Base-by-base conservation (phyloP, 2,797 vertebrate genomes). In the Octomys mimax region DNA sequence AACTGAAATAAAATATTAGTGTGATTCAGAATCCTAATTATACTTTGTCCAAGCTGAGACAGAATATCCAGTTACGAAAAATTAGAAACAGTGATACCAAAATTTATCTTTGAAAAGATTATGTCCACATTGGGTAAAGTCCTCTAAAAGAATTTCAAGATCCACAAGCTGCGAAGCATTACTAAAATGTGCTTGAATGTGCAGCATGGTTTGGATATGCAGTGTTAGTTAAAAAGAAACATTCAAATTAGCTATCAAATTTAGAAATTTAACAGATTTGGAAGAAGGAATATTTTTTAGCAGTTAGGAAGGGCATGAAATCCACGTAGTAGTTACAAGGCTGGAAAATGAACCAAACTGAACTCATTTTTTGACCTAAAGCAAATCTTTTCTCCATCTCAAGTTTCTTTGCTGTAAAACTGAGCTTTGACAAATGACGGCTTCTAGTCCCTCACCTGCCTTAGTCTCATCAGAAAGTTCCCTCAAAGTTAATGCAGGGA, bases 261-360 rank as follows among this genome's bases (percentile, higher is more conserved):
- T 96, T 97, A 98, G 96, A 97, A 96, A 94, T 98, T 95, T 97
- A 97, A 97, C 98, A 98, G 97, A 97, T 97, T 98, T 97, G 80
- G 91, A 96, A 97, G 96, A 97, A 86, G 94, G 86, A 96, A 93
- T 93, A 78, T 85, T 91, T 92, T 96, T 96, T 89, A 97, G 57
- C 95, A 96, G 84, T 84, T 94, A 95, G 84, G 87, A 96, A 94
- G 93, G 95, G 88, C 64, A 96, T 89, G 86, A 75, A 66, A 97
- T 77, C 95, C 96, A 95, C 89, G 77, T 97, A 93, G 95, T 97
- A 96, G 87, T 85, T 97, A 92, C 79, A 96, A 83, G 71, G 19
- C 87, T 97, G 36, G 80, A 49, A 97, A 97, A 81, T 91, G 89
- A 97, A 97, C 92, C 91, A 79, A 97, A 93, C 66, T 96, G 88